phyloP scores from a whole-genome alignment of 2,113 vertebrate species.

The Alces alces region DNA sequence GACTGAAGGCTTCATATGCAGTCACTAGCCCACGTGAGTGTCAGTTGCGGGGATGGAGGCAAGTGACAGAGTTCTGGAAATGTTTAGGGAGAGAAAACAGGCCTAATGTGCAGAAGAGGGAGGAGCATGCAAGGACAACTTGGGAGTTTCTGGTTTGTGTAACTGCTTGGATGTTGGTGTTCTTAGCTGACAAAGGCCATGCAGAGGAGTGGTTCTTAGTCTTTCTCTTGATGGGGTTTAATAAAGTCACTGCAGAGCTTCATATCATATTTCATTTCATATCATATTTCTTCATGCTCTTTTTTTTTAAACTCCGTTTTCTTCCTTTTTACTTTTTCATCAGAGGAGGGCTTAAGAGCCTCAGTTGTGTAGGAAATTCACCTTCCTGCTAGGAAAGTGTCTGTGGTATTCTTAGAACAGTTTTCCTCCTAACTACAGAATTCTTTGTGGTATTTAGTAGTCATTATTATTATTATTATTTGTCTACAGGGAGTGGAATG shows the following conservation, averaged over 20 bases:
- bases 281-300: background rate
- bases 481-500: background rate
- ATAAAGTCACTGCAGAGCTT: background rate
- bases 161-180: background rate
- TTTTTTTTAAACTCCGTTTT: background rate
- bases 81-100: background rate
- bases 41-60: background rate
- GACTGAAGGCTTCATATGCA: background rate
- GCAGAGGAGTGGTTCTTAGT: background rate
- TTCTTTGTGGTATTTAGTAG: background rate
- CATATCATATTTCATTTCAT: background rate
- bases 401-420: background rate
- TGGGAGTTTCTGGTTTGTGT: background rate
- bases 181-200: background rate
- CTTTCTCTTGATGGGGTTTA: background rate
- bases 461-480: background rate
- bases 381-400: background rate
- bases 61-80: background rate
- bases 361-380: background rate
- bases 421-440: constrained; percentile 5
- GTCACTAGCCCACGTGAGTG: background rate
- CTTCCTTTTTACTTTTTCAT: background rate
- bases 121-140: background rate
- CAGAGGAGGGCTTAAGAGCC: background rate
- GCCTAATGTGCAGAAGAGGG: background rate